Conservation (phyloP, 2,797 vertebrate genomes). For the Steatocranus sp. region DNA sequence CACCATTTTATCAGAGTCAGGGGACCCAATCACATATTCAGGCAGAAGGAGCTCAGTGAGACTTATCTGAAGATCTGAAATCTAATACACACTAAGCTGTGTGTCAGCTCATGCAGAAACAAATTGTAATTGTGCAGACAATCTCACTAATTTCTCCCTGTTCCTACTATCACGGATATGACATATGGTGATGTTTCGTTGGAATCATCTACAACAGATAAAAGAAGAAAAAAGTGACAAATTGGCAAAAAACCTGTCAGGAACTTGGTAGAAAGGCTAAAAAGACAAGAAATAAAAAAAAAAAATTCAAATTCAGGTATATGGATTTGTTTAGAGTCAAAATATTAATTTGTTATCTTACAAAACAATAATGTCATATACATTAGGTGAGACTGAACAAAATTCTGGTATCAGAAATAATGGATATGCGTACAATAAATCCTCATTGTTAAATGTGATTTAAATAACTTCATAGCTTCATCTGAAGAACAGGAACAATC, state of each 20-base stretch:
- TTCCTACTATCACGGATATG: background rate
- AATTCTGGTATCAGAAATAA: background rate
- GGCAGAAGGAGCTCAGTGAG: background rate
- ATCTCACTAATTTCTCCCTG: background rate
- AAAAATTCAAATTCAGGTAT: background rate
- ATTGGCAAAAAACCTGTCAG: background rate
- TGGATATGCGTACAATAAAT: background rate
- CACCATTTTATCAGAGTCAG: background rate
- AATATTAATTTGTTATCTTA: background rate
- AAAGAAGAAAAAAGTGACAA: background rate
- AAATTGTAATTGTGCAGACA: background rate
- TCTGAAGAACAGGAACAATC: background rate
- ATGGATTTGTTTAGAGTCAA: background rate
- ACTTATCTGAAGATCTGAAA: background rate
- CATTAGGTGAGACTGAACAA: background rate
- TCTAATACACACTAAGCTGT: background rate
- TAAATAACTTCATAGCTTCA: background rate
- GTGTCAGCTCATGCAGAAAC: background rate
- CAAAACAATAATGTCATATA: background rate
- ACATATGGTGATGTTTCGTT: background rate
- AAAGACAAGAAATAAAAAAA: background rate
- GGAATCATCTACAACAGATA: background rate
- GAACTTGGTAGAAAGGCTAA: background rate
- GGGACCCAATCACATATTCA: background rate
- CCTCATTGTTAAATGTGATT: rapidly evolving